phyloP scores from a whole-genome alignment of 2,113 vertebrate genomes.

The Macrotis lagotis region DNA sequence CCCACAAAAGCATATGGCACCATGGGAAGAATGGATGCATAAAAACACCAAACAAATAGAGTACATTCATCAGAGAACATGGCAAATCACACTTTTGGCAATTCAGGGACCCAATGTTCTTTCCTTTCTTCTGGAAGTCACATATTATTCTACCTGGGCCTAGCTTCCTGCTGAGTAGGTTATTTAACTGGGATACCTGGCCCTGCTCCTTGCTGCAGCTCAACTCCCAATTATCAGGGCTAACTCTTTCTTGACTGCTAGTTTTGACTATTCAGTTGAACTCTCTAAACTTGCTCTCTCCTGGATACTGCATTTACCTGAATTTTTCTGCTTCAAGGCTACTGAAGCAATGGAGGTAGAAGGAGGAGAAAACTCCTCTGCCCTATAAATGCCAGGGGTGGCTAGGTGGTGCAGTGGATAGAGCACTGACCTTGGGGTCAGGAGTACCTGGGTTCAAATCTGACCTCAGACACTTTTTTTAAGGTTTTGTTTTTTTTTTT shows the following conservation, averaged over 20 bases:
- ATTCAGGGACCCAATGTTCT: background rate
- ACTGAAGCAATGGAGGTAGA: background rate
- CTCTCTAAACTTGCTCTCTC: background rate
- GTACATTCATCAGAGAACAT: background rate
- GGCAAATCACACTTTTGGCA: background rate
- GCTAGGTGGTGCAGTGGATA: too few relatives aligned
- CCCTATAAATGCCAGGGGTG: too few relatives aligned
- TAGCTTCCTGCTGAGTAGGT: background rate
- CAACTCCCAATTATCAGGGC: background rate
- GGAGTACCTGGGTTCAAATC: too few relatives aligned
- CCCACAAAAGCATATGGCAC: background rate
- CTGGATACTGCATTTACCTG: background rate
- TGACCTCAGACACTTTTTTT: too few relatives aligned
- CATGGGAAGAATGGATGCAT: background rate
- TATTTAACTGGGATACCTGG: background rate
- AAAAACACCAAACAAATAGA: background rate
- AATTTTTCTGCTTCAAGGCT: background rate
- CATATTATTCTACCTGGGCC: background rate
- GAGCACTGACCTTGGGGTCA: too few relatives aligned
- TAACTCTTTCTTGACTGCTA: background rate
- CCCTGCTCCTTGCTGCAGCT: background rate
- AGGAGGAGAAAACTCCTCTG: background rate
- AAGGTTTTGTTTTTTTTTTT: too few relatives aligned
- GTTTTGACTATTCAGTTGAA: background rate
- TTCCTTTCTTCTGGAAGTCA: background rate